phyloP scores from a whole-genome alignment of 2,797 vertebrate species.

The Gadopsis marmoratus region DNA sequence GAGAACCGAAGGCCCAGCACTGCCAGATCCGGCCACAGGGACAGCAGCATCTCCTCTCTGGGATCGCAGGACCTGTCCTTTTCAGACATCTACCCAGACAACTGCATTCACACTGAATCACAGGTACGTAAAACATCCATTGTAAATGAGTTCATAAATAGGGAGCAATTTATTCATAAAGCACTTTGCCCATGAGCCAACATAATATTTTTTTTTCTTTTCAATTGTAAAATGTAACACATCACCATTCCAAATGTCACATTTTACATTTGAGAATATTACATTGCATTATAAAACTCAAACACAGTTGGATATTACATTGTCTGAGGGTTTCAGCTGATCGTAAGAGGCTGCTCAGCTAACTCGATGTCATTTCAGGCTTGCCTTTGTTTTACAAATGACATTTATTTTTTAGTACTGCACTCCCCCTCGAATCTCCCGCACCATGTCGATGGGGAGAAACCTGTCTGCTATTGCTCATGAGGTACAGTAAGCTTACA shows the following conservation, averaged over 20 bases:
- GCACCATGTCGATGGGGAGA: slow-evolving; percentile 81
- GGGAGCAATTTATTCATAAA: slow-evolving; percentile 30
- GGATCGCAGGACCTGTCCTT: slow-evolving; percentile 77
- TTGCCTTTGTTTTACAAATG: slow-evolving; percentile 49
- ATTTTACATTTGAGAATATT: slow-evolving; percentile 45
- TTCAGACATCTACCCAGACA: slow-evolving; percentile 76
- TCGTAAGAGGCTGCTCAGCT: slow-evolving; percentile 17
- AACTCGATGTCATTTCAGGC: slow-evolving; percentile 34
- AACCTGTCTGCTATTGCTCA: slow-evolving; percentile 80
- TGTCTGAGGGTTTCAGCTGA: slow-evolving; percentile 9
- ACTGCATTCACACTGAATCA: slow-evolving; percentile 74
- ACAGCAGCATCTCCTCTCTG: slow-evolving; percentile 65
- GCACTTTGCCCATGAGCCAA: slow-evolving; percentile 1
- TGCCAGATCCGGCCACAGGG: slow-evolving; percentile 46
- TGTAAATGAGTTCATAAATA: slow-evolving; percentile 14
- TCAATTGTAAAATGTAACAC: slow-evolving; percentile 33
- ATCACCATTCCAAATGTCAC: slow-evolving; percentile 56
- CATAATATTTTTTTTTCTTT: slow-evolving; percentile 7
- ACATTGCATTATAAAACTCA: slow-evolving; percentile 38
- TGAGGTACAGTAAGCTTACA: slow-evolving; percentile 68
- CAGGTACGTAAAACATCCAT: slow-evolving; percentile 63
- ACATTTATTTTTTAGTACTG: slow-evolving; percentile 75
- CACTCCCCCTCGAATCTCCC: slow-evolving; percentile 80
- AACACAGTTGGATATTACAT: slow-evolving; percentile 27
- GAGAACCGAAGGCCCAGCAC: slow-evolving; percentile 83